Base-by-base conservation (phyloP, 2,113 vertebrate species). In the Silurus meridionalis region DNA sequence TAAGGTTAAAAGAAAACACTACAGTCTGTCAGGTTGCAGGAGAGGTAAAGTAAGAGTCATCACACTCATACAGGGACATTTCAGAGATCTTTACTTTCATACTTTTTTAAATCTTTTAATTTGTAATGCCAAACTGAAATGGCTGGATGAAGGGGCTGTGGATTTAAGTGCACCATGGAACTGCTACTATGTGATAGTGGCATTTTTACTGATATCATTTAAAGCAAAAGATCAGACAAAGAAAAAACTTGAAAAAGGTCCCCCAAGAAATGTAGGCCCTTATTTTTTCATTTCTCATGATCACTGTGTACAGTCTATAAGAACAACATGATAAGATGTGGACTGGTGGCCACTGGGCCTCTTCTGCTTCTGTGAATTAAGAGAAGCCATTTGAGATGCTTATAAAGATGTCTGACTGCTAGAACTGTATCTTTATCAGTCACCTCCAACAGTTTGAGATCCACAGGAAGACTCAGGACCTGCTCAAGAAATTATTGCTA, bases 1-100 rank as follows among this genome's bases (percentile, higher is more conserved):
- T 57, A 71, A 77, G n/a, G 71, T 46, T 14, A 13, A 77, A 25
- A 79, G 57, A 79, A 57, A 79, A 58, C 77, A 79, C 28, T 79
- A 58, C 17, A 9, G 5, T 2, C 4, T 46, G 28, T 19, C 14
- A 37, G 37, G 37, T 46, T 60, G 21, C 57, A 61, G 57, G 48
- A 80, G 17, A 53, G n/a, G 11, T 25, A 53, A 21, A 2, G 15
- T 48, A 77, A 77, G 1, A 72, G 13, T 25, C 74, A 10, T 55
- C 50, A 14, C 8, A 10, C 50, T 14, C n/a, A n/a, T 0, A 17
- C 2, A 78, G 46, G n/a, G 6, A 17, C 5, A 25, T 55, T n/a
- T 28, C 7, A 28, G n/a, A 78, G 21, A 60, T 37, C 3, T 15
- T 58, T 17, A 28, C 14, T 21, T 19, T 28, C 25, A 10, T 19